Evolutionary conservation across 2,797 vertebrate species (phyloP).

Genomic region (Pseudochromis fuscus): DNA sequence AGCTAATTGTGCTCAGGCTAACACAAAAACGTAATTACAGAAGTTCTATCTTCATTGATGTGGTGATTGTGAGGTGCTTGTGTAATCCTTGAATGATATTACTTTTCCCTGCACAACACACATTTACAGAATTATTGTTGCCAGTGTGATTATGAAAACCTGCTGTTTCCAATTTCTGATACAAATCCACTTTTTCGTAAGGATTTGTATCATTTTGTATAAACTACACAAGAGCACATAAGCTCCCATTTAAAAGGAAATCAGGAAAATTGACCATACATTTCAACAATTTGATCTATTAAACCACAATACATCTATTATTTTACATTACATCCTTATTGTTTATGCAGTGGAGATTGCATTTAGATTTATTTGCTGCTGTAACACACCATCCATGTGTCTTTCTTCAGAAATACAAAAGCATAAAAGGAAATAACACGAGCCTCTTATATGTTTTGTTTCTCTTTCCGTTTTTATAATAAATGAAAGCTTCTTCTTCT

Average conservation of each 20-base stretch:
- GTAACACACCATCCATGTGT: too few species aligned
- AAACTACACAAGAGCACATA: neutral
- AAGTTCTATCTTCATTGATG: slow-evolving; percentile 21
- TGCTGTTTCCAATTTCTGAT: slow-evolving; percentile 2
- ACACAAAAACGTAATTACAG: slow-evolving; percentile 8
- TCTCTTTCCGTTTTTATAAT: slow-evolving; percentile 20
- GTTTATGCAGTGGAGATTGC: neutral
- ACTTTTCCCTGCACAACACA: slow-evolving; percentile 5
- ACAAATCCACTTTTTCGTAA: neutral
- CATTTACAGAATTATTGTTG: neutral
- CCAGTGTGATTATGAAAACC: slow-evolving; percentile 19
- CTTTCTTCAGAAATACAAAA: too few species aligned
- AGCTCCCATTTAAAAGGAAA: neutral
- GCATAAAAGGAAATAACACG: too few species aligned
- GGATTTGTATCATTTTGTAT: slow-evolving; percentile 7
- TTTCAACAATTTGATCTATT: neutral
- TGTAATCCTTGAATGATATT: slow-evolving; percentile 26
- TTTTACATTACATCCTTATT: too few species aligned
- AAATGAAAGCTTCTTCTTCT: slow-evolving; percentile 51
- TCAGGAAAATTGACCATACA: neutral
- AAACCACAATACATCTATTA: too few species aligned
- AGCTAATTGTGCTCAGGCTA: slow-evolving; percentile 12
- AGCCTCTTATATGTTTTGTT: neutral
- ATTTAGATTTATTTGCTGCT: too few species aligned
- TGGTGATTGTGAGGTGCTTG: slow-evolving; percentile 21